Evolutionary conservation across 2,888 invertebrate species (phyloP).

Genomic region (Corythucha ciliata): DNA sequence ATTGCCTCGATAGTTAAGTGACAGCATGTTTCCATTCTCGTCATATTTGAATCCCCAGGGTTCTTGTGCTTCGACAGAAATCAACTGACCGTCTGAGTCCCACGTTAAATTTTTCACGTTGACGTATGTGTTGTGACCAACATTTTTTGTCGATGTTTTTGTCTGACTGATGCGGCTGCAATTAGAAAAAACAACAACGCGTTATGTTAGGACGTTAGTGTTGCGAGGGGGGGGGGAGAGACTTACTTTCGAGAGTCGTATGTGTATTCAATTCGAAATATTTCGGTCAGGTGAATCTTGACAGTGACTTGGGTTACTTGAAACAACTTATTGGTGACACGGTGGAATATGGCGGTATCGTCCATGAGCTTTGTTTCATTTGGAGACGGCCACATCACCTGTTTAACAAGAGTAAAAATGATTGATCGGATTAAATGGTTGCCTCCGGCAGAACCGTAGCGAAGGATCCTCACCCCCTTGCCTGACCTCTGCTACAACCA

Average conservation of each 20-base stretch:
- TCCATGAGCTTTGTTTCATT: constrained; percentile 83
- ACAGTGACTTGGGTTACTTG: constrained; percentile 71
- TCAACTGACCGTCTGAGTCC: constrained; percentile 86
- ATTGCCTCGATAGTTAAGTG: constrained; percentile 76
- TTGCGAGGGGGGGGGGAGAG: background rate
- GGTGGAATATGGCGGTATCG: constrained; percentile 75
- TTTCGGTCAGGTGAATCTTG: constrained; percentile 78
- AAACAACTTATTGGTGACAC: constrained; percentile 67
- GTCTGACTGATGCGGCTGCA: constrained; percentile 69
- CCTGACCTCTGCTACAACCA: too few relatives aligned
- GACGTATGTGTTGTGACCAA: constrained; percentile 81
- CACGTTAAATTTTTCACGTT: constrained; percentile 90
- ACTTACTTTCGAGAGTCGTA: constrained; percentile 68
- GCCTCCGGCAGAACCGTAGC: too few relatives aligned
- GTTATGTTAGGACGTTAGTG: too few relatives aligned
- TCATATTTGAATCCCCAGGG: constrained; percentile 91
- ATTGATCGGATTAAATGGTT: too few relatives aligned
- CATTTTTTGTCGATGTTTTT: constrained; percentile 75
- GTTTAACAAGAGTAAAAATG: too few relatives aligned
- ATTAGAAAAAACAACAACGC: constrained; percentile 24
- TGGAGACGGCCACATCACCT: constrained; percentile 50
- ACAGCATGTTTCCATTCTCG: constrained; percentile 83
- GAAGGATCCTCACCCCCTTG: too few relatives aligned
- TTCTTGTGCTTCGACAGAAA: constrained; percentile 85
- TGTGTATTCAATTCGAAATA: constrained; percentile 78